Evolutionary conservation across 1,140 invertebrate species (phyloP), one percentile per base, ranked within the genome.

Genomic region (Microplitis demolitor): DNA sequence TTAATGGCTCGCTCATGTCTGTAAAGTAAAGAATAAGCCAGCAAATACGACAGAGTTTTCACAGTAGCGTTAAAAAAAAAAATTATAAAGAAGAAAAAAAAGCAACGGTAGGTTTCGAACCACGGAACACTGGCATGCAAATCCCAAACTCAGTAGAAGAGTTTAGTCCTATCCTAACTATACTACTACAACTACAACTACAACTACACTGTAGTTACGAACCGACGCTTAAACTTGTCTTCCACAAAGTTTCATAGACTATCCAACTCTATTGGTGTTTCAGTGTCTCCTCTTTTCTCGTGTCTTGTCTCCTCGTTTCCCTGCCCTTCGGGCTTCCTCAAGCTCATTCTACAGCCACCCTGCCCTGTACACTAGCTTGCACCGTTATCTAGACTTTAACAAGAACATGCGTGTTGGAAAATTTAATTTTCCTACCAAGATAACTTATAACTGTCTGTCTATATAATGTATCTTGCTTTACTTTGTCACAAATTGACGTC

Each of bases 71-170:
- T 6, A 45, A 45, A 45, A 45, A 45, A 8, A 9, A 45, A 45
- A 45, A 9, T 45, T 45, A 45, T 50, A 16, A 54, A 16, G 9
- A 16, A 33, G 11, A 58, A 68, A 39, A 11, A 8, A 37, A 35
- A 45, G 39, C 24, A 14, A 33, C 4, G 34, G 13, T 16, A 3
- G 54, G 51, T 16, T 56, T 54, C 50, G 16, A 66, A 31, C 35
- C 31, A 39, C 35, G 58, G 13, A 34, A 31, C 6, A 31, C 14
- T 73, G 71, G 71, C 76, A 76, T 74, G 76, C 77, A 74, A 68
- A 76, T 74, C 74, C 71, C 76, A 78, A 77, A 76, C 73, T 72
- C 73, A 61, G 34, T 53, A 71, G 70, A 76, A 77, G 78, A 77
- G 74, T 78, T 76, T 54, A 76, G 73, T 58, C 71, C 67, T 70